Evolutionary conservation across 2,797 vertebrate species (phyloP), one percentile per base, ranked within the genome.

Genomic region (Gymnoscopelus microlampas): DNA sequence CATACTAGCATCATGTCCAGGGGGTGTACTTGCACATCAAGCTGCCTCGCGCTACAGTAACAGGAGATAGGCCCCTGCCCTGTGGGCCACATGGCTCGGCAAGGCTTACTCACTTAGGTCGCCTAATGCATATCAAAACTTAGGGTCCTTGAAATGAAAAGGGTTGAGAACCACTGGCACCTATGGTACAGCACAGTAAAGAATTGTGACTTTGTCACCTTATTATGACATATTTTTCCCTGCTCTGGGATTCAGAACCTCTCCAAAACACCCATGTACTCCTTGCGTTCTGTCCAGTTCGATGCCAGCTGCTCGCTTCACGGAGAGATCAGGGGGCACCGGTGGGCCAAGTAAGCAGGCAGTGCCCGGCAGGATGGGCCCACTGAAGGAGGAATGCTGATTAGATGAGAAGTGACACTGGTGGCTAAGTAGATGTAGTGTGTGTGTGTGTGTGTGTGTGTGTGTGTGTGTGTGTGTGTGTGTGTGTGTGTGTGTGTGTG

Each of bases 341-440:
- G 55, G 63, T 53, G 80, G 63, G 19, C 44, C 60, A 61, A 14
- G 72, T 24, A 13, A 54, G 53, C 67, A 73, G 68, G 44, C 19
- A 15, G 79, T 19, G 44, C 4, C 68, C 60, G 74, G 77, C 72
- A 69, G 66, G 73, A 57, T 77, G 63, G 57, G 15, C 63, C 62
- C 29, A 67, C 63, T 56, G 47, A 61, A 32, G 54, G 62, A 68
- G 71, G 75, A 83, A 81, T 79, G 69, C 68, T 78, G 81, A 83
- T 84, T 74, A 80, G 63, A 83, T 79, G 71, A 78, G 82, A 87
- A 67, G 47, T 76, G 6, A 44, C 15, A 14, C 26, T 32, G 26
- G 12, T 13, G 49, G 53, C 62, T 15, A 26, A 64, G 13, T 49
- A 50, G 12, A 14, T 60, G 58, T 60, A 35, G 58, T 39, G 13